Base-by-base conservation (phyloP, 2,797 vertebrate species). In the Crocidura indochinensis region DNA sequence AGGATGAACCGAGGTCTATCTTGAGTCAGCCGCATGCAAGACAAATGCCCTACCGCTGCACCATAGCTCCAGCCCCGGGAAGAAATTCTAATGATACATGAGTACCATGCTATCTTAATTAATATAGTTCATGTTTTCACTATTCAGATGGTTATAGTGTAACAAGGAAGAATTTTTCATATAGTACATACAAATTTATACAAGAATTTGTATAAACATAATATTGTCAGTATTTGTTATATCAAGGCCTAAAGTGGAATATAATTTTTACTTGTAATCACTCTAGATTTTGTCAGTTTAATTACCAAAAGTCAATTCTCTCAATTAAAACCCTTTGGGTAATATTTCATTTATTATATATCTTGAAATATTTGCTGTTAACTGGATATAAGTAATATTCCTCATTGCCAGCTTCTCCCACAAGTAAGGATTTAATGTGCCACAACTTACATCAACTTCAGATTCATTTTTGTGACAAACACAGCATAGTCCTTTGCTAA, bases 351-450 rank as follows among this genome's bases (percentile, higher is more conserved):
- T 49, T 81, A 65, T 82, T 44, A 10, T 29, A 68, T 83, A 22
- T 69, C 69, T 90, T 46, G 71, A 72, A 90, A 53, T 92, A 69
- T 60, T 88, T 83, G 8, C 11, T 20, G n/a, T 31, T 53, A 38
- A 77, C 47, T 51, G 31, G 51, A 81, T 80, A 26, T 74, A 73
- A 75, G 8, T 56, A 62, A n/a, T n/a, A 62, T 84, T 73, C 7
- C 11, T 80, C 44, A 64, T 91, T 62, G 24, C 77, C 74, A 10
- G 38, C 5, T 8, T 77, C 6, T 47, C 56, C 22, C 17, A 10
- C 73, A 75, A 79, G 14, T 75, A 84, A 62, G 38, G 87, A 68
- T 75, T 91, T 87, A 74, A 67, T 64, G 20, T 38, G 3, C 17
- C 24, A 27, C 71, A 47, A 24, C 19, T 6, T 60, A 60, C 24